Evolutionary conservation across 2,888 invertebrate genomes (phyloP), one percentile per base, ranked within the genome.

Genomic region (Drosophila peninsularis): DNA sequence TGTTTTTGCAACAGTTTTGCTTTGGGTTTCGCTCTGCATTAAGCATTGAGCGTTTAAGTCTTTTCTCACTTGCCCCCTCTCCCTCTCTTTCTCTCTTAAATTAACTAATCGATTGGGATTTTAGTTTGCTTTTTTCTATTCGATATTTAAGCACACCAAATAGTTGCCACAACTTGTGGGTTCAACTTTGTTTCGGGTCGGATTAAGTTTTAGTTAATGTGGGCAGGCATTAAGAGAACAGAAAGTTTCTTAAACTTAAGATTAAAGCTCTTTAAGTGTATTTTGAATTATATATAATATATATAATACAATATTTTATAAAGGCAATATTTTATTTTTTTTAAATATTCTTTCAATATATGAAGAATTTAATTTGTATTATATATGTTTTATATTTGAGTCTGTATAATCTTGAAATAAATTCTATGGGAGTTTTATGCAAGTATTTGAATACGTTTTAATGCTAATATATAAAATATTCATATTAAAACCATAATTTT

Each of bases 61-160:
- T 37, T 49, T 41, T 41, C 36, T n/a, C 52, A 24, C 52, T 17
- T 27, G n/a, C n/a, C 17, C 5, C 27, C 19, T 11, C 17, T 1
- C 52, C 24, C 32, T 11, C 17, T 30, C 37, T 36, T 24, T 41
- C 57, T n/a, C 14, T n/a, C 19, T 78, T 73, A 62, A 69, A 69
- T 53, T 53, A 60, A 74, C 69, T 62, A 78, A 76, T 76, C 76
- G 75, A 76, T 78, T 55, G 47, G 21, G 49, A 53, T 68, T 57
- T 32, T 61, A 58, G 56, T 62, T 45, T 30, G 24, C 27, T 10
- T 24, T 60, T n/a, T 27, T 27, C 24, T 24, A 50, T 57, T 32
- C 41, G 36, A 41, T 49, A 34, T 55, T 45, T 30, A 65, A 66
- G 41, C 27, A 9, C 32, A 6, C 14, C 4, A 42, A 64, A 41